phyloP scores from a whole-genome alignment of 2,888 invertebrate species.

The Nowickia ferox region DNA sequence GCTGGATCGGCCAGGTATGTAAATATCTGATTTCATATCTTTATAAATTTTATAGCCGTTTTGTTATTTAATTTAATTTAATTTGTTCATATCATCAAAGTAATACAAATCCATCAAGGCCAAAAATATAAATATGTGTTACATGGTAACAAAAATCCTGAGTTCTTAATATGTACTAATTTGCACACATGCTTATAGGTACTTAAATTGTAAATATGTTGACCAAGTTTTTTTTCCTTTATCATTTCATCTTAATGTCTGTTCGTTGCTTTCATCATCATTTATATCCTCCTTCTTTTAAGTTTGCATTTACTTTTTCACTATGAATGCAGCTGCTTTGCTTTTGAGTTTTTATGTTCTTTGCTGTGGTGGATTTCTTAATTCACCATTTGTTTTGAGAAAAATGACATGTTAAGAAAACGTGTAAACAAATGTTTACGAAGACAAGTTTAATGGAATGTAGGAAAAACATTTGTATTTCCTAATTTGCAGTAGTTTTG shows the following conservation, averaged over 20 bases:
- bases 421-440: constrained; percentile 54
- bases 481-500: neutral
- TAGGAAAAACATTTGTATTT: neutral
- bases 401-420: constrained; percentile 42
- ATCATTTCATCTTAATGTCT: constrained; percentile 22
- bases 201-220: too few relatives aligned
- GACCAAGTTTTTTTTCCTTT: constrained; percentile 31
- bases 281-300: constrained; percentile 23
- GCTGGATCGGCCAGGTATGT: constrained; percentile 80
- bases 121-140: too few relatives aligned
- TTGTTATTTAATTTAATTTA: too few relatives aligned
- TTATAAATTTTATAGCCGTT: constrained; percentile 8
- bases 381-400: constrained; percentile 60
- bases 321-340: constrained; percentile 56
- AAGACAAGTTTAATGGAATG: constrained; percentile 25
- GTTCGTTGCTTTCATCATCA: constrained; percentile 8
- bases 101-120: too few relatives aligned
- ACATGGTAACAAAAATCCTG: too few relatives aligned
- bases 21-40: constrained; percentile 9
- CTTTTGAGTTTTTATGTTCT: constrained; percentile 48
- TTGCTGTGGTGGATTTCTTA: constrained; percentile 44
- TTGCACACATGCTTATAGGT: too few relatives aligned
- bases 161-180: too few relatives aligned
- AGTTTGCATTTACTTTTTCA: constrained; percentile 26
- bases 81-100: too few relatives aligned